Conservation (phyloP, 2,113 vertebrate species). For the Pseudorhombus dupliciocellatus region DNA sequence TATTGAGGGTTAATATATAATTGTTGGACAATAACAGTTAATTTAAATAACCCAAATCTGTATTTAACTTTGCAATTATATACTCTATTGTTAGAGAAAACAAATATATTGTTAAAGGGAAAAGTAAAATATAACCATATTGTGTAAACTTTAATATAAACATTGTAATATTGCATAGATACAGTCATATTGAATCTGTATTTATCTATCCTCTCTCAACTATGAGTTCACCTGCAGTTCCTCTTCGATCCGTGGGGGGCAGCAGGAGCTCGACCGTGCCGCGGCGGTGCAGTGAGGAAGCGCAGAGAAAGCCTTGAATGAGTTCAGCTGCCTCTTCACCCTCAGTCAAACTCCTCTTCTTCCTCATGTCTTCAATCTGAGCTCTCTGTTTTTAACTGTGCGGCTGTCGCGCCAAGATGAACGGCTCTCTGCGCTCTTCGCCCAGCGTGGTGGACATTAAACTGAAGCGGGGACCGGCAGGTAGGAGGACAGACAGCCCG, state of each 20-base stretch:
- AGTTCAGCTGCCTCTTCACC: slow-evolving; percentile 65
- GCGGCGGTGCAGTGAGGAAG: slow-evolving; percentile 41
- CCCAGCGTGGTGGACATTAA: slow-evolving; percentile 57
- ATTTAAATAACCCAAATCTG: no score
- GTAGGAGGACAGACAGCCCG: slow-evolving; percentile 45
- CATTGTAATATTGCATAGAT: no score
- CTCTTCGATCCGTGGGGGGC: slow-evolving; percentile 44
- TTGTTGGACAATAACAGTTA: no score
- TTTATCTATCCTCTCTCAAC: not conserved
- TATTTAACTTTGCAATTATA: not conserved
- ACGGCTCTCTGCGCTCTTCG: slow-evolving; percentile 67
- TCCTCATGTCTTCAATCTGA: not conserved
- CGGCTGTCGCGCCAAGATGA: slow-evolving; percentile 67
- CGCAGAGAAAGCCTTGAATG: slow-evolving; percentile 72
- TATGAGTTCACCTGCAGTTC: slow-evolving; percentile 44
- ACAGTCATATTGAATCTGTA: no score
- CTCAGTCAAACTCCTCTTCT: slow-evolving; percentile 49
- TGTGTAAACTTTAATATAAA: no score
- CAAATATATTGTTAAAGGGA: not conserved
- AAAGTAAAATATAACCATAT: no score
- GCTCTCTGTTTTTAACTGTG: not conserved
- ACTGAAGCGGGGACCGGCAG: slow-evolving; percentile 78
- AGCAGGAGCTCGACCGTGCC: slow-evolving; percentile 17
- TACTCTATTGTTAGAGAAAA: not conserved
- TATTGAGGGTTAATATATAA: no score